phyloP scores from a whole-genome alignment of 2,113 vertebrate species.

The Sebastes schlegelii region DNA sequence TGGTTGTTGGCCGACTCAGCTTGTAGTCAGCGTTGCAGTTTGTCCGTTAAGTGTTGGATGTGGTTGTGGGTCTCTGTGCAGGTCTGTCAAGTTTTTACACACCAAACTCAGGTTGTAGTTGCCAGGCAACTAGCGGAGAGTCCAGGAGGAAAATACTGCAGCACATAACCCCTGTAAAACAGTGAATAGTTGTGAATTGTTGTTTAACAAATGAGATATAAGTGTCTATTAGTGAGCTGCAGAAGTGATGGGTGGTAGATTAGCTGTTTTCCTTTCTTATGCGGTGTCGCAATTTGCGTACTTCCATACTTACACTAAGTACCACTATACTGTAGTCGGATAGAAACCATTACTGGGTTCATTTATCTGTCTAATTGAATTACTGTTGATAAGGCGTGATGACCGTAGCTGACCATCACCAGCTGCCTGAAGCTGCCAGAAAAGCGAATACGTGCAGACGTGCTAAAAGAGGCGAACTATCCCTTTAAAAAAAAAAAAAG shows the following conservation, averaged over 20 bases:
- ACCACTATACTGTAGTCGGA: too few species aligned
- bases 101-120: constrained; percentile 37
- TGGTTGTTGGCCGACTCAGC: neutral
- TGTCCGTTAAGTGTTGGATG: neutral
- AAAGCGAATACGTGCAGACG: too few species aligned
- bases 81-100: constrained; percentile 3
- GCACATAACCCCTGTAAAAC: neutral
- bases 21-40: neutral
- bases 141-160: neutral
- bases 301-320: too few species aligned
- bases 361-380: too few species aligned
- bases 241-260: neutral
- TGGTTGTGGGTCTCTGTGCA: neutral
- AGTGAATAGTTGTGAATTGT: too few species aligned
- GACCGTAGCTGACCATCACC: too few species aligned
- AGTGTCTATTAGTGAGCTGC: neutral
- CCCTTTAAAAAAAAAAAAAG: neutral
- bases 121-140: constrained; percentile 27
- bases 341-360: too few species aligned
- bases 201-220: neutral
- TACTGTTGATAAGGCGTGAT: too few species aligned
- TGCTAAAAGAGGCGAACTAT: neutral
- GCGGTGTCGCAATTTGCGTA: too few species aligned
- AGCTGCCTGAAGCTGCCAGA: too few species aligned
- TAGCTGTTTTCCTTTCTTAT: neutral